Evolutionary conservation across 2,113 vertebrate species (phyloP).

Genomic region (Phaethon lepturus): DNA sequence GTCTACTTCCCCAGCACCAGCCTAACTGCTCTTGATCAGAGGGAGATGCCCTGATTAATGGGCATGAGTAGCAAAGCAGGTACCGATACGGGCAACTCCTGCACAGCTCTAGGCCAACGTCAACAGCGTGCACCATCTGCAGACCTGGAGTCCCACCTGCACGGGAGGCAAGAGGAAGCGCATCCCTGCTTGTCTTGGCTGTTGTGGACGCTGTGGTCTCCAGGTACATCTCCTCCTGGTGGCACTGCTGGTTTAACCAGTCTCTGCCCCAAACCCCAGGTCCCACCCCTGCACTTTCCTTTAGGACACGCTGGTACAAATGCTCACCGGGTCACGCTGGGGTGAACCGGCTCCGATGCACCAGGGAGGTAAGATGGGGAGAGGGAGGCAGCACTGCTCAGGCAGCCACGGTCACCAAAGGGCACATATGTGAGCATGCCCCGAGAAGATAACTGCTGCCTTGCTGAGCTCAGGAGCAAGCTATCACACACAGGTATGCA

Average conservation of each 20-base stretch:
- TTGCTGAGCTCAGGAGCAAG: neutral
- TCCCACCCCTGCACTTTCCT: rapidly evolving
- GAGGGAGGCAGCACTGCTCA: neutral
- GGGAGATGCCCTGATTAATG: neutral
- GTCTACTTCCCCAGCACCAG: neutral
- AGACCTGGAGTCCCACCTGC: neutral
- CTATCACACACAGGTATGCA: neutral
- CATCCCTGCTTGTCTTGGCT: neutral
- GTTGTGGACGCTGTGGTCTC: neutral
- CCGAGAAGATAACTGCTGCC: neutral
- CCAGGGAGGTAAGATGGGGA: neutral
- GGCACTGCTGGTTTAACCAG: neutral
- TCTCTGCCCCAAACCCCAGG: neutral
- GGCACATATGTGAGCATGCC: rapidly evolving
- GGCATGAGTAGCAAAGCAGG: neutral
- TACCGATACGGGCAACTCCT: neutral
- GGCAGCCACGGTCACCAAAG: neutral
- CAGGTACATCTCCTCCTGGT: neutral
- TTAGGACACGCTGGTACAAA: neutral
- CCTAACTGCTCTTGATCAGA: neutral
- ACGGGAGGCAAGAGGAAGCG: rapidly evolving
- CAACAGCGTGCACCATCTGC: neutral
- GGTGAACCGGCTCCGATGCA: rapidly evolving
- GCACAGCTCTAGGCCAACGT: neutral
- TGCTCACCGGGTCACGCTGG: rapidly evolving